Conservation (phyloP, 2,797 vertebrate species). For the Micrastur ruficollis region DNA sequence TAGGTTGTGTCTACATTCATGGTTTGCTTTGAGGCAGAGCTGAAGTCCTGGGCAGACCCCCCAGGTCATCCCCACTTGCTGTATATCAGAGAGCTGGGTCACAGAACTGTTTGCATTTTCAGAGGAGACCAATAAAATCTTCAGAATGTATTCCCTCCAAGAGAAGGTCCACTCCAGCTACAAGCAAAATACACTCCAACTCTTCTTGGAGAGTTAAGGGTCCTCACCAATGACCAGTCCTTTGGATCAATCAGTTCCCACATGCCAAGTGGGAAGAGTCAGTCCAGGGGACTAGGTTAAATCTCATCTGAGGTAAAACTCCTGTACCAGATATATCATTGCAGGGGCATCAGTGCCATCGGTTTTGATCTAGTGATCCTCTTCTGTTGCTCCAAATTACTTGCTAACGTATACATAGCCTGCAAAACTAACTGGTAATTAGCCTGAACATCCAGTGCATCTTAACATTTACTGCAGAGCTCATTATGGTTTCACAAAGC, state of each 20-base stretch:
- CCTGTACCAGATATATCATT: not conserved
- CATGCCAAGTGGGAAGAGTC: not conserved
- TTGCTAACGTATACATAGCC: not conserved
- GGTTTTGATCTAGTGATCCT: not conserved
- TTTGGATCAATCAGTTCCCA: not conserved
- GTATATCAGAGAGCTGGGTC: not conserved
- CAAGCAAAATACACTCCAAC: not conserved
- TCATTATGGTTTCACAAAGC: conserved; percentile 25
- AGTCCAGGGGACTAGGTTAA: not conserved
- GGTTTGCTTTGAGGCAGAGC: not conserved
- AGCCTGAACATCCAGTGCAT: not conserved
- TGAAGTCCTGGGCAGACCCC: not conserved
- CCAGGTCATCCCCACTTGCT: not conserved
- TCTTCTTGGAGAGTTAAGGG: not conserved
- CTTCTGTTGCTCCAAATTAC: not conserved
- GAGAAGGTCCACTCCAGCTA: not conserved
- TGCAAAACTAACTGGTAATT: not conserved
- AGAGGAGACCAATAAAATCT: not conserved
- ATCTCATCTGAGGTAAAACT: not conserved
- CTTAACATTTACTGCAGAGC: not conserved
- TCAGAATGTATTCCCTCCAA: not conserved
- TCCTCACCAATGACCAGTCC: not conserved
- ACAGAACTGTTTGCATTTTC: not conserved
- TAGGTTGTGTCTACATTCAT: not conserved
- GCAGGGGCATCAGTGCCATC: not conserved